Percentiles rank a stretch among this genome's conserved stretches.
phyloP scores from a whole-genome alignment of 2,113 vertebrate genomes.

The Ictalurus furcatus region DNA sequence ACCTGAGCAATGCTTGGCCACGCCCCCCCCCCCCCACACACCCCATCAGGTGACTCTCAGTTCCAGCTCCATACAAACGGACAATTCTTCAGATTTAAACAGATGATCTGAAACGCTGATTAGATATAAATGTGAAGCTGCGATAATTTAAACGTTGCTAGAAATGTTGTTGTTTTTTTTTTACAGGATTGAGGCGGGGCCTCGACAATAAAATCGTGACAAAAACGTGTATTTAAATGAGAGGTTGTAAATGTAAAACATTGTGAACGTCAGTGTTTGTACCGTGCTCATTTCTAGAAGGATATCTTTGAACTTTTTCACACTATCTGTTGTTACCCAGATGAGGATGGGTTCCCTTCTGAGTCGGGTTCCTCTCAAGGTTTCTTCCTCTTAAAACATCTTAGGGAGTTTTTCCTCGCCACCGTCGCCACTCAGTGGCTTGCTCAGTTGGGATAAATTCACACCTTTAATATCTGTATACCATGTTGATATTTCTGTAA shows the following conservation, averaged over 20 bases:
- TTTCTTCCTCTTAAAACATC: no score
- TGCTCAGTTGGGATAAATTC: no score
- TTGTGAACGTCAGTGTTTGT: background rate
- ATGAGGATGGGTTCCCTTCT: no score
- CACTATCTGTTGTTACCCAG: no score
- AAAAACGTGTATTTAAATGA: background rate
- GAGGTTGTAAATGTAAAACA: background rate
- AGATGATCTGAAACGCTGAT: background rate
- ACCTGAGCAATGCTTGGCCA: slow-evolving; percentile 49
- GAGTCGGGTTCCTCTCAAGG: no score
- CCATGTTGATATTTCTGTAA: no score
- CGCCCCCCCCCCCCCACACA: slow-evolving; percentile 35
- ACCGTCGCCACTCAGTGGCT: no score
- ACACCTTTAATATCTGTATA: no score
- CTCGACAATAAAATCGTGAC: background rate
- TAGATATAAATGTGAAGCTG: background rate
- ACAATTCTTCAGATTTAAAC: background rate
- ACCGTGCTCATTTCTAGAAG: background rate
- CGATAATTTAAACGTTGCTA: background rate
- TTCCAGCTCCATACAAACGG: slow-evolving; percentile 24
- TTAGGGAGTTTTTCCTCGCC: no score
- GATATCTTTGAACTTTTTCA: no score
- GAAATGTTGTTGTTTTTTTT: background rate
- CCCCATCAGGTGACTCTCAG: slow-evolving; percentile 22
- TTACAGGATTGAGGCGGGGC: background rate